Conservation (phyloP, 2,888 invertebrate genomes). For the Cerastoderma edule region DNA sequence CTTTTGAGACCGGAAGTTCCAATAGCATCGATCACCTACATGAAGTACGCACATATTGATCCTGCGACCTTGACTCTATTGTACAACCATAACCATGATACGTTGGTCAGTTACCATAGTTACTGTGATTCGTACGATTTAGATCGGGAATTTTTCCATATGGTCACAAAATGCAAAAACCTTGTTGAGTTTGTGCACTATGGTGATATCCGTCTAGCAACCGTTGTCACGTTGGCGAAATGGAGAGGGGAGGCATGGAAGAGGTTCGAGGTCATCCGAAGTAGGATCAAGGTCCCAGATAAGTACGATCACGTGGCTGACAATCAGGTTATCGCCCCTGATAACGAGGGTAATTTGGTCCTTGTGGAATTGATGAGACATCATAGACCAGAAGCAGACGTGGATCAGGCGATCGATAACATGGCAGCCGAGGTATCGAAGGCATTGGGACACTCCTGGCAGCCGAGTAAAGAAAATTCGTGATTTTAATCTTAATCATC, state of each 20-base stretch:
- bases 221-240: constrained; percentile 65
- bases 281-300: constrained; percentile 51
- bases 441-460: constrained; percentile 47
- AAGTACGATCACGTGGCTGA: constrained; percentile 64
- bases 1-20: constrained; percentile 74
- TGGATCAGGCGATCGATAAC: constrained; percentile 21
- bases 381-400: constrained; percentile 51
- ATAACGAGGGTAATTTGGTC: constrained; percentile 59
- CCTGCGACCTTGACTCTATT: constrained; percentile 60
- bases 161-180: constrained; percentile 60
- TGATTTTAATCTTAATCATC: background rate
- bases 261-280: constrained; percentile 66
- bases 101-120: constrained; percentile 66
- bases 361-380: constrained; percentile 56
- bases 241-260: constrained; percentile 57
- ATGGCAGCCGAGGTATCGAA: constrained; percentile 44
- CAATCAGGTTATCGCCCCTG: constrained; percentile 65
- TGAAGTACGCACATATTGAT: constrained; percentile 69
- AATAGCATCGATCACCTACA: constrained; percentile 63
- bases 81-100: constrained; percentile 60
- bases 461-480: constrained; percentile 10
- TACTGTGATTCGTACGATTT: constrained; percentile 64
- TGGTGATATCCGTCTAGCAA: constrained; percentile 60
- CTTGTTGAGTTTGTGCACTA: constrained; percentile 69
- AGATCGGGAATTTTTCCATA: constrained; percentile 59